Evolutionary conservation across 2,888 invertebrate genomes (phyloP), one percentile per base, ranked within the genome.

Genomic region (Platerodrilus igneus): DNA sequence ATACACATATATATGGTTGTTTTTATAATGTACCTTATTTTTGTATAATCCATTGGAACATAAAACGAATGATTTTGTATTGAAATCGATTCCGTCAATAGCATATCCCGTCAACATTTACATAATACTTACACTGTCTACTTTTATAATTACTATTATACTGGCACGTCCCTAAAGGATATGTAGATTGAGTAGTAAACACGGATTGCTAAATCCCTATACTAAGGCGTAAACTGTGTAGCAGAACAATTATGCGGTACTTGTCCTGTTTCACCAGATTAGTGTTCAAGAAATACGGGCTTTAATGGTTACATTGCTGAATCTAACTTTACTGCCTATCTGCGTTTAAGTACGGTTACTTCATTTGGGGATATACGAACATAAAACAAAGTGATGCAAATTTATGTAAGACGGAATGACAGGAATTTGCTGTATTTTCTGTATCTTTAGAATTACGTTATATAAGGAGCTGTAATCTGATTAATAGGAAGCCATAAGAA

Each of bases 211-310:
- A 66, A 66, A 66, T 66, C 66, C 67, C 58, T 57, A 57, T 57
- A 57, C 59, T 59, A 56, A 60, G 62, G 61, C 63, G 65, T 67
- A 66, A 67, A 67, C 66, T 66, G 65, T 65, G 64, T 66, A 63
- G 60, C 60, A 55, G 66, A 63, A 62, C 66, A 64, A 66, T 67
- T 64, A 64, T 65, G 67, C 60, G 66, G 67, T 64, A 56, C 61
- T 60, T 58, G 57, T 57, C 56, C 61, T 59, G 62, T 67, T 66
- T 46, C 39, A 34, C 37, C 41, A 48, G 45, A 48, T 48, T 48
- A 48, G 48, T 46, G 44, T 37, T 41, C 45, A 46, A 45, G 43
- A 41, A 45, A 40, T 40, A 41, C 43, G 43, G 38, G 32, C 48
- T 42, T 41, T 48, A 48, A 48, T 43, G 34, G 37, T 38, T 43